Conservation (phyloP, 2,113 vertebrate genomes). For the Castor canadensis region DNA sequence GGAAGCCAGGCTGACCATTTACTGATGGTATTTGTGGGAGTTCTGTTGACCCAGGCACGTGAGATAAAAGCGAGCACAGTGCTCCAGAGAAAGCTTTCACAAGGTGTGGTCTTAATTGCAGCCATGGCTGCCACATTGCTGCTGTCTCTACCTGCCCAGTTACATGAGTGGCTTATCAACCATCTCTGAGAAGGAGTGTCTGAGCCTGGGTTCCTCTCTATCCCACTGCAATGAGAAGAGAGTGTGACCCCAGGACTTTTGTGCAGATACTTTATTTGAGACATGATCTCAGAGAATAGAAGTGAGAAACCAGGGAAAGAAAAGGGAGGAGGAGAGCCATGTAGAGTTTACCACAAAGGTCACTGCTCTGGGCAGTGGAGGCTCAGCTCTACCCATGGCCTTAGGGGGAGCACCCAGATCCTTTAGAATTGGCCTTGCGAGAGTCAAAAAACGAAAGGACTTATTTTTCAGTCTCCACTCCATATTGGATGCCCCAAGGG, state of each 20-base stretch:
- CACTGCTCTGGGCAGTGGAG: accelerated
- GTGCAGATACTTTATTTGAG: neutral
- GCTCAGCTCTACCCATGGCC: neutral
- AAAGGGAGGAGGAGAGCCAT: neutral
- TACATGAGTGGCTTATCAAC: neutral
- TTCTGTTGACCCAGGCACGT: accelerated
- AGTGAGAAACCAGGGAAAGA: neutral
- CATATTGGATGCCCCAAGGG: accelerated
- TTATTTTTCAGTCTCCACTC: neutral
- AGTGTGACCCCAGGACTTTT: too few species aligned
- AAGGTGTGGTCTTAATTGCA: neutral
- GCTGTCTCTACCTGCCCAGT: neutral
- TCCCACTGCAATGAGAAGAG: neutral
- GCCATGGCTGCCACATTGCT: neutral
- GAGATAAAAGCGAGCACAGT: neutral
- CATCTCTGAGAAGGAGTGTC: neutral
- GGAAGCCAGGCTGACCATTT: neutral
- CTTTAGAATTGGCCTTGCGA: neutral
- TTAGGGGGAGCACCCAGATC: neutral
- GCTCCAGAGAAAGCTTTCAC: neutral
- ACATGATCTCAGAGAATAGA: neutral
- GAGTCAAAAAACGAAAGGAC: neutral
- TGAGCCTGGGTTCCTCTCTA: neutral
- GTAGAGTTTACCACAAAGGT: neutral
- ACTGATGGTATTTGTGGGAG: neutral